Evolutionary conservation across 2,888 invertebrate species (phyloP).

Genomic region (Tetrapedia diversipes): DNA sequence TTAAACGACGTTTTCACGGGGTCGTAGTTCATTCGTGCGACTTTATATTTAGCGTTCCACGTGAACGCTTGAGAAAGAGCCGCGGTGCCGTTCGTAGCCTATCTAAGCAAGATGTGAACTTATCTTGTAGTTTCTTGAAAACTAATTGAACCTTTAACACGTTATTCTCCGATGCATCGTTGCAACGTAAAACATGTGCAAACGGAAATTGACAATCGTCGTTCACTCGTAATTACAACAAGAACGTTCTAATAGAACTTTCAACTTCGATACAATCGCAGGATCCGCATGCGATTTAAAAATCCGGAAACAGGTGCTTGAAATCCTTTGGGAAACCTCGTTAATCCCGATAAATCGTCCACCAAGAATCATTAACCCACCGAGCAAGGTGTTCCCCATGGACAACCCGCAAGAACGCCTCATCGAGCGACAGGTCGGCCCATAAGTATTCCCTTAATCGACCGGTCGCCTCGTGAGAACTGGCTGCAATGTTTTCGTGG

Average conservation of each 20-base stretch:
- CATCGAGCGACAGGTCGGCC: constrained; percentile 21
- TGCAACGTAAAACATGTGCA: too few species aligned
- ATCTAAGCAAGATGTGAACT: too few species aligned
- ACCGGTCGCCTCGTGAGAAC: constrained; percentile 46
- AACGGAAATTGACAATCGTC: too few species aligned
- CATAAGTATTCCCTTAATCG: constrained; percentile 51
- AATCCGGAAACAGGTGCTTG: too few species aligned
- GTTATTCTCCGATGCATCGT: too few species aligned
- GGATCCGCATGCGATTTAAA: too few species aligned
- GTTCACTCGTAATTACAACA: too few species aligned
- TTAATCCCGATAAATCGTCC: neutral
- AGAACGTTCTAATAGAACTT: too few species aligned
- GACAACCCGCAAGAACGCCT: constrained; percentile 18
- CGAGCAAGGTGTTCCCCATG: neutral
- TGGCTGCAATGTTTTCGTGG: constrained; percentile 32
- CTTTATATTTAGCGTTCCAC: constrained; percentile 66
- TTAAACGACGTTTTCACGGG: constrained; percentile 56
- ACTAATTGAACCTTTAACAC: too few species aligned
- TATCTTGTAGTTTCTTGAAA: neutral
- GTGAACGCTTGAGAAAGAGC: neutral
- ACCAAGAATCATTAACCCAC: neutral
- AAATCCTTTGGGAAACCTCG: too few species aligned
- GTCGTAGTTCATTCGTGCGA: constrained; percentile 64
- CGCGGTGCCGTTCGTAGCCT: constrained; percentile 15
- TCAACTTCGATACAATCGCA: too few species aligned